Base-by-base conservation (phyloP, 2,888 invertebrate genomes). In the Epirrhoe tristata region DNA sequence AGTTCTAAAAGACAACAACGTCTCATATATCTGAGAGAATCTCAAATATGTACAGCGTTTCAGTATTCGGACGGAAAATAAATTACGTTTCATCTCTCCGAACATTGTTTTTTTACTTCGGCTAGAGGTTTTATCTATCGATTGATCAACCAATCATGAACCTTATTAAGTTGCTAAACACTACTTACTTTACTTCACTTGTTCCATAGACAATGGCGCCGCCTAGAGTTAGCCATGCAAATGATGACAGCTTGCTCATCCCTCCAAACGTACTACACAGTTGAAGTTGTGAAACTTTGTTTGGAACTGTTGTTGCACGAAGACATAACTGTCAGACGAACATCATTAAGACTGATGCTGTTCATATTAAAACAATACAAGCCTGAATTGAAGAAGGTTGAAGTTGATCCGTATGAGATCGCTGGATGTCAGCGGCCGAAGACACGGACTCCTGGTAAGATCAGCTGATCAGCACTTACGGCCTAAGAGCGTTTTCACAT, bases 281-380 rank as follows among this genome's bases (percentile, higher is more conserved):
- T 95, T 0, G 85, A 92, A 8, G 95, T 96, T 0, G 95, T 97
- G 0, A 92, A 94, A 32, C 94, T 96, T 63, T 95, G 96, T 74
- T 87, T 96, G 0, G 91, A 95, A 43, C 94, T 95, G 4, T 91
- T 97, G 0, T 90, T 97, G 3, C 95, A 96, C 86, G 98, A 98
- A 77, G 96, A 97, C n/a, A 92, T 98, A 34, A 94, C 94, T n/a
- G 96, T 98, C 34, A 94, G 98, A 39, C 96, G 97, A 88, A 90
- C 95, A n/a, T 95, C 96, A 0, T 87, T 95, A 6, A 92, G 94
- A 32, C 93, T 95, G 0, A 85, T 96, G 34, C 92, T 95, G 52
- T 96, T 94, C 74, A 94, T 96, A 63, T 87, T 97, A 67, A 95
- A 96, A 64, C 97, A 97, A 80, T 95, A 96, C 77, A 97, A 97